These are phyloP conservation scores for Conus canariensis DNA, from an alignment of 2,888 invertebrate species.

Conservation along the genomic window DNA sequence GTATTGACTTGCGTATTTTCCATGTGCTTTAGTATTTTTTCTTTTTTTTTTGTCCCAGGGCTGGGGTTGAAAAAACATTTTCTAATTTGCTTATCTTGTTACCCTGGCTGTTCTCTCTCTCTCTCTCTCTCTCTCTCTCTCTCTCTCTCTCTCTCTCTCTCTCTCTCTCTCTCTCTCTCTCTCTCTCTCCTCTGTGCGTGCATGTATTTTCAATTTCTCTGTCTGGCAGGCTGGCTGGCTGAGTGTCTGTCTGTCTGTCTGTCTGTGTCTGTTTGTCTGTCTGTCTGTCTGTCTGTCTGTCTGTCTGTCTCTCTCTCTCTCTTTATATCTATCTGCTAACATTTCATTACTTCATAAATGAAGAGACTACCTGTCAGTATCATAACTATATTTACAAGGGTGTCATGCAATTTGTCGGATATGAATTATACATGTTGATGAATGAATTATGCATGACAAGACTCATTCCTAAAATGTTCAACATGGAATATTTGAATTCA, in stretches of 20 bases:
- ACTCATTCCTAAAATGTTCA: too few species aligned
- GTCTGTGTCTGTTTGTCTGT: not conserved
- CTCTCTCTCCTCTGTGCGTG: not conserved
- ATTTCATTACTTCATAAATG: too few species aligned
- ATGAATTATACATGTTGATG: too few species aligned
- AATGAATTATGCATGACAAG: too few species aligned
- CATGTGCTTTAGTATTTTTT: too few species aligned
- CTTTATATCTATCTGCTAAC: not conserved
- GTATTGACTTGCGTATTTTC: too few species aligned
- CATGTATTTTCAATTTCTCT: not conserved
- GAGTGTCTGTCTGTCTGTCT: not conserved
- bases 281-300: not conserved
- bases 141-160: not conserved
- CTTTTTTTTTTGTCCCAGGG: too few species aligned
- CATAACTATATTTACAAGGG: too few species aligned
- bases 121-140: not conserved
- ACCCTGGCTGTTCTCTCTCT: not conserved
- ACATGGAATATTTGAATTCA: too few species aligned
- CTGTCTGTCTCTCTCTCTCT: not conserved
- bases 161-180: not conserved
- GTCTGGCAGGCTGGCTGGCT: not conserved
- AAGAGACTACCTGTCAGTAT: too few species aligned
- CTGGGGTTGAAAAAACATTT: too few species aligned
- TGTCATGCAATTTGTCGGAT: too few species aligned
- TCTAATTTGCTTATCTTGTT: not conserved